Conservation (phyloP, 2,888 invertebrate species). For the Hypolimnas misippus region DNA sequence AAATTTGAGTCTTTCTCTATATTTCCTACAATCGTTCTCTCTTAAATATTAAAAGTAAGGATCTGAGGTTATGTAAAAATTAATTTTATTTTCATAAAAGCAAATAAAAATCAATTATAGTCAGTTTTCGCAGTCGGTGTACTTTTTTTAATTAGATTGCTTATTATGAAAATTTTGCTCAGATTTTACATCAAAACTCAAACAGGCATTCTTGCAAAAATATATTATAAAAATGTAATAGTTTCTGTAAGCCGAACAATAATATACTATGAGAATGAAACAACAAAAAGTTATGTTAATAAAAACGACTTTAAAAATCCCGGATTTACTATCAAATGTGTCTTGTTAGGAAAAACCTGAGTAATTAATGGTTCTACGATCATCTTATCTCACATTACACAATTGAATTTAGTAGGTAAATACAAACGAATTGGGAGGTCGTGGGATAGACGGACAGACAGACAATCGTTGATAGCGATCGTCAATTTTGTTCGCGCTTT, state of each 20-base stretch:
- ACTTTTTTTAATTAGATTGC: too few relatives aligned
- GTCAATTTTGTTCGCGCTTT: slow-evolving; percentile 70
- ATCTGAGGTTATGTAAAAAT: too few relatives aligned
- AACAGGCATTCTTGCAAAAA: too few relatives aligned
- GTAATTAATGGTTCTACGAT: slow-evolving; percentile 51
- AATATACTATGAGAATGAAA: slow-evolving; percentile 39
- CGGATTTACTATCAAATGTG: slow-evolving; percentile 45
- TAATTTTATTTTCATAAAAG: too few relatives aligned
- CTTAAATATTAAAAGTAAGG: too few relatives aligned
- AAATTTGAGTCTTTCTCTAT: too few relatives aligned
- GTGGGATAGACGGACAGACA: slow-evolving; percentile 64
- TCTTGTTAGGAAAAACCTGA: slow-evolving; percentile 53
- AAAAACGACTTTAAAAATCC: slow-evolving; percentile 38
- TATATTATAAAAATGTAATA: too few relatives aligned
- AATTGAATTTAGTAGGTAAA: slow-evolving; percentile 65
- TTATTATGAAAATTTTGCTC: too few relatives aligned
- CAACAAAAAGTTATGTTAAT: slow-evolving; percentile 38
- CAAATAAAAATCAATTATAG: too few relatives aligned
- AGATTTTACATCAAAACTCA: too few relatives aligned
- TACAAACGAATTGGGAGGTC: slow-evolving; percentile 67
- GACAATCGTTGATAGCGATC: slow-evolving; percentile 66
- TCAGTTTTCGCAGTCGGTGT: too few relatives aligned
- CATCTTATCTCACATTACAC: slow-evolving; percentile 53
- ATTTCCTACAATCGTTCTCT: too few relatives aligned
- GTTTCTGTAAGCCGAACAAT: not conserved